Conservation (phyloP, 2,888 invertebrate species). For the Agapostemon virescens region DNA sequence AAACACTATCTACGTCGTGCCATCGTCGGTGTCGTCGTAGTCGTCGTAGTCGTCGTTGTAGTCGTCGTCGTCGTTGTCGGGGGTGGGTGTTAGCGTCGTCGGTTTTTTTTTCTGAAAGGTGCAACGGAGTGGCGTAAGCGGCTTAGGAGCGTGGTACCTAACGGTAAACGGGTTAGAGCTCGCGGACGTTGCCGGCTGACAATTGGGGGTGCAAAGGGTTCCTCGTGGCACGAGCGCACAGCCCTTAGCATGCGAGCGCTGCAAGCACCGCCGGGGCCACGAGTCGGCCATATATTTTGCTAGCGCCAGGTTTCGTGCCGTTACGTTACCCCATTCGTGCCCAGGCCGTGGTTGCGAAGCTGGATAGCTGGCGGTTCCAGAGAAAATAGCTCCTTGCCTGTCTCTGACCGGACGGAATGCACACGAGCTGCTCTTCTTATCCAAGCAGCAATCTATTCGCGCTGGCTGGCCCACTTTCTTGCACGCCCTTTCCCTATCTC, state of each 20-base stretch:
- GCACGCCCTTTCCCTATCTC: constrained; percentile 29
- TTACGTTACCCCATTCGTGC: constrained; percentile 61
- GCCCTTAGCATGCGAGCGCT: constrained; percentile 70
- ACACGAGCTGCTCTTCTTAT: constrained; percentile 49
- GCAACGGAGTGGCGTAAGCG: constrained; percentile 48
- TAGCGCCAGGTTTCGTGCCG: constrained; percentile 62
- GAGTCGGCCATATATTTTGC: constrained; percentile 71
- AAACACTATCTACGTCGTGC: constrained; percentile 42
- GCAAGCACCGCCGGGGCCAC: constrained; percentile 59
- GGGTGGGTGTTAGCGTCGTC: constrained; percentile 40
- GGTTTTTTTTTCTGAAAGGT: constrained; percentile 37
- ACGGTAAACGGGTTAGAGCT: constrained; percentile 60
- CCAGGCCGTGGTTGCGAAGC: constrained; percentile 47
- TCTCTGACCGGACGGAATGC: constrained; percentile 60
- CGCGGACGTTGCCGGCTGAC: constrained; percentile 18
- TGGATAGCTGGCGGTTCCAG: constrained; percentile 46
- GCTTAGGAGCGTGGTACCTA: constrained; percentile 58
- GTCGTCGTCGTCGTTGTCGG: neutral
- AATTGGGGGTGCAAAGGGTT: neutral
- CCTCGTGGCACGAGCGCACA: constrained; percentile 52
- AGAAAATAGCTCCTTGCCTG: constrained; percentile 53
- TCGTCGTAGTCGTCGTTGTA: neutral
- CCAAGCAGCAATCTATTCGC: constrained; percentile 59
- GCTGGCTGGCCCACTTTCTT: constrained; percentile 53
- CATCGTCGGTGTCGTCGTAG: constrained; percentile 1